Evolutionary conservation across 2,888 invertebrate genomes (phyloP).

Genomic region (Chalcosyrphus nemorum): DNA sequence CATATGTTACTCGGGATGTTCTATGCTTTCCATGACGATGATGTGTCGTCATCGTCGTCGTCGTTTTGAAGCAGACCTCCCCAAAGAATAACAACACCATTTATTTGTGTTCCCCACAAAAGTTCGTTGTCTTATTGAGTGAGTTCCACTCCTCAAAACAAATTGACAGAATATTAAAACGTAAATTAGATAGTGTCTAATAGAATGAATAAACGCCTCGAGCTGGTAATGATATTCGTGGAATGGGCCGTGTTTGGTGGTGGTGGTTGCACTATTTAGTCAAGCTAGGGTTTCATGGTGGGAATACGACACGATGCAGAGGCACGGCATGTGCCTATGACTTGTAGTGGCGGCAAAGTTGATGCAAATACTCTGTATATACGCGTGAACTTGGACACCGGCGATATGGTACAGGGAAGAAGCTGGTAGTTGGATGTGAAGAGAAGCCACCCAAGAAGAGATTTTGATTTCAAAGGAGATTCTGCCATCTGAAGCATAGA

Average conservation of each 20-base stretch:
- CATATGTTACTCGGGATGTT: slow-evolving; percentile 3
- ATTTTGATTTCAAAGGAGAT: not conserved
- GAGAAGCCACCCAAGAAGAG: slow-evolving; percentile 41
- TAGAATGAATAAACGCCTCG: slow-evolving; percentile 66
- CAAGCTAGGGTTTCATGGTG: slow-evolving; percentile 23
- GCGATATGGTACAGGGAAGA: slow-evolving; percentile 15
- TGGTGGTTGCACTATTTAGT: slow-evolving; percentile 37
- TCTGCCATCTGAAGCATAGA: slow-evolving; percentile 47
- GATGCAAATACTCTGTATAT: slow-evolving; percentile 60
- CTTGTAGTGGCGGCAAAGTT: slow-evolving; percentile 11
- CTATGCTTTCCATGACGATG: slow-evolving; percentile 23
- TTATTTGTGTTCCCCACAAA: slow-evolving; percentile 22
- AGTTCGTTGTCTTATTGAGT: slow-evolving; percentile 25
- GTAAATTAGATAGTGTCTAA: slow-evolving; percentile 60
- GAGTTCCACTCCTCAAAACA: slow-evolving; percentile 53
- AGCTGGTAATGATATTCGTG: slow-evolving; percentile 52
- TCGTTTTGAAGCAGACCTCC: slow-evolving; percentile 42
- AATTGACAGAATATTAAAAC: slow-evolving; percentile 69
- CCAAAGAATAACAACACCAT: slow-evolving; percentile 55
- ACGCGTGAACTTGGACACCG: slow-evolving; percentile 40
- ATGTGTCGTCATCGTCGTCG: slow-evolving; percentile 1
- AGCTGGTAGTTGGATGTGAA: slow-evolving; percentile 24
- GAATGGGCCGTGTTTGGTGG: slow-evolving; percentile 33
- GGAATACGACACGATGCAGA: slow-evolving; percentile 50
- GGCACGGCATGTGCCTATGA: slow-evolving; percentile 36